These are phyloP conservation scores for Chalcosyrphus nemorum DNA, from an alignment of 2,888 invertebrate genomes.

Conservation along the genomic window DNA sequence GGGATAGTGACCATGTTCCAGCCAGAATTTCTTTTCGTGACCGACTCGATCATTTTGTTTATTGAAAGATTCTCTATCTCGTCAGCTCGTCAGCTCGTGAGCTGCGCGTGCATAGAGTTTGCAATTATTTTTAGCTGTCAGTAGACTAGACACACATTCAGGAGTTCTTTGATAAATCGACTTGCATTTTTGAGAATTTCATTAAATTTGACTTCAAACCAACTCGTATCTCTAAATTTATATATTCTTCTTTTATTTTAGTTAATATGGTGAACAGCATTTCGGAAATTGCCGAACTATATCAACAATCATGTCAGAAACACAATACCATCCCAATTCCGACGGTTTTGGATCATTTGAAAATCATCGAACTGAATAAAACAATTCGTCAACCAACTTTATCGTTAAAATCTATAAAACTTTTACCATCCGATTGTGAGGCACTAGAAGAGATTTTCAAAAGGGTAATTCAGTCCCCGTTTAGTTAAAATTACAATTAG, in stretches of 20 bases:
- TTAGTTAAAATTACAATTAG: neutral
- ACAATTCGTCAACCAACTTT: conserved; percentile 84
- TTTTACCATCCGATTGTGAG: conserved; percentile 88
- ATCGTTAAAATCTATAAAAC: conserved; percentile 84
- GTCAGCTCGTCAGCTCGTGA: too few relatives aligned
- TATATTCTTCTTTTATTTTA: conserved; percentile 72
- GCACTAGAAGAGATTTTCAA: conserved; percentile 92
- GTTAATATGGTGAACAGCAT: conserved; percentile 81
- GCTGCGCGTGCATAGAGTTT: too few relatives aligned
- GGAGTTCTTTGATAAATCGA: too few relatives aligned
- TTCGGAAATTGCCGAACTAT: conserved; percentile 88
- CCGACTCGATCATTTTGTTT: too few relatives aligned
- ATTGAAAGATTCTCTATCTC: too few relatives aligned
- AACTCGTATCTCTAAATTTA: too few relatives aligned
- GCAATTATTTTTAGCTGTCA: too few relatives aligned
- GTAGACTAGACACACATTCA: too few relatives aligned
- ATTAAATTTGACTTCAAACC: too few relatives aligned
- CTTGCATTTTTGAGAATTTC: too few relatives aligned
- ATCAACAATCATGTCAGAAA: conserved; percentile 88
- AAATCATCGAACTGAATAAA: conserved; percentile 82
- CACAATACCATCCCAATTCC: conserved; percentile 88
- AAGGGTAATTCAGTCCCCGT: conserved; percentile 81
- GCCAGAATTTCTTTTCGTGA: too few relatives aligned
- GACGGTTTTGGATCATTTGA: conserved; percentile 87
- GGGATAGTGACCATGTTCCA: too few relatives aligned